Evolutionary conservation across 2,113 vertebrate genomes (phyloP), one percentile per base, ranked within the genome.

Genomic region (Lampris megalopsis): DNA sequence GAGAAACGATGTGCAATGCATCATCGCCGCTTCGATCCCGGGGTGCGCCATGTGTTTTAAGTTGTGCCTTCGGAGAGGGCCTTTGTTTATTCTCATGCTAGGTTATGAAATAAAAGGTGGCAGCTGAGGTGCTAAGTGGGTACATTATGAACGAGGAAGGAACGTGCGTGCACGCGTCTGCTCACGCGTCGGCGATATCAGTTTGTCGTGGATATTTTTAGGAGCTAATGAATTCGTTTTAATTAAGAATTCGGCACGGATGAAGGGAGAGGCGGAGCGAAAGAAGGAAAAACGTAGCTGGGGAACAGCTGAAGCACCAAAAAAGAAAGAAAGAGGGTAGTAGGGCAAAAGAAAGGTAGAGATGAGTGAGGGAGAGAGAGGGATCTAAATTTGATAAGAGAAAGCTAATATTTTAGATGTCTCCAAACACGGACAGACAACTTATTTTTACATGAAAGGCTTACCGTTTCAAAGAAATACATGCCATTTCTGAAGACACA

Each of bases 191-290:
- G 63, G 76, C 49, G 66, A 72, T 66, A 8, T 42, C 11, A 8
- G 45, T 56, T 56, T 75, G 56, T 75, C 62, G 58, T 47, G 63
- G 83, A 54, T 85, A 85, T 87, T 86, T 91, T 90, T 86, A 80
- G 79, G 11, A 8, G 63, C 81, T 73, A 79, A 86, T 82, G 35
- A 69, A 88, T 79, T 75, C 45, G 13, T 83, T 86, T 87, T 75
- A 74, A 89, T 87, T 83, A 86, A 72, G 79, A 83, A 89, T 89
- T 86, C 68, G 76, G 75, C 75, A 68, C 80, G 59, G 59, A 63
- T 72, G 59, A 53, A 63, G 45, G 43, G 54, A 37, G 71, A 73
- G 63, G 10, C 54, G 13, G 70, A 64, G 9, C 4, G 6, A 57
- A 62, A 68, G 45, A 13, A 53, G 10, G 35, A 57, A 57, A 38